Evolutionary conservation across 2,797 vertebrate species (phyloP).

Genomic region (Selene dorsalis): DNA sequence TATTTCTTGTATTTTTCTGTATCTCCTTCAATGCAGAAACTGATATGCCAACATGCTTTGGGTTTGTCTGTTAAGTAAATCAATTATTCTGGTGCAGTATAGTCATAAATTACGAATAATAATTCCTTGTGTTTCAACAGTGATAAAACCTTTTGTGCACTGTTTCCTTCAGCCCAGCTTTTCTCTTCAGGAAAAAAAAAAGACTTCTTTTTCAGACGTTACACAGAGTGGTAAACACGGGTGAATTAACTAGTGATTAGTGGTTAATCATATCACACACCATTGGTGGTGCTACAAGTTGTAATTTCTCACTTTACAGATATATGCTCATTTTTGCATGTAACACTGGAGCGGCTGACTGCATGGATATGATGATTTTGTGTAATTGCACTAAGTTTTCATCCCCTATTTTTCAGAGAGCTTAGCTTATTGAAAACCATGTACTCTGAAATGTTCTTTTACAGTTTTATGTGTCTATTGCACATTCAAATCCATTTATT

Average conservation of each 20-base stretch:
- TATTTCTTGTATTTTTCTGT: slow-evolving; percentile 15
- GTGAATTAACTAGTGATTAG: background rate
- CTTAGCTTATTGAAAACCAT: slow-evolving; percentile 17
- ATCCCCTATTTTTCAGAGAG: slow-evolving; percentile 4
- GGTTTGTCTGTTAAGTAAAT: slow-evolving; percentile 3
- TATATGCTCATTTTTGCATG: slow-evolving; percentile 14
- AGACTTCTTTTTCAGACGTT: background rate
- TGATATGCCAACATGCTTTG: background rate
- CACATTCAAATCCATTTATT: slow-evolving; percentile 16
- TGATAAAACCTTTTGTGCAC: background rate
- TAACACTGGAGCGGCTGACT: background rate
- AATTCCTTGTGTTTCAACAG: background rate
- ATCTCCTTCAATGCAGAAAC: background rate
- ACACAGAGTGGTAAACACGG: background rate
- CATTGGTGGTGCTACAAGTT: background rate
- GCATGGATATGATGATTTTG: slow-evolving; percentile 1
- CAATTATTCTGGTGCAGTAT: slow-evolving; percentile 9
- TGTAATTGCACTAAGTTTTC: slow-evolving; percentile 10
- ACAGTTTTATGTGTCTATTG: slow-evolving; percentile 16
- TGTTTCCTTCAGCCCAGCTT: background rate
- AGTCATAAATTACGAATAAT: background rate
- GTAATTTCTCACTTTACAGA: slow-evolving; percentile 2
- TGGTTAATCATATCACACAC: background rate
- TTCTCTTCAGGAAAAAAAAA: background rate
- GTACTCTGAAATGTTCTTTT: slow-evolving; percentile 8